A percentile compares a stretch with the other conserved stretches of the same genome.
phyloP scores from a whole-genome alignment of 1,140 invertebrate species.

The Anastrepha obliqua region DNA sequence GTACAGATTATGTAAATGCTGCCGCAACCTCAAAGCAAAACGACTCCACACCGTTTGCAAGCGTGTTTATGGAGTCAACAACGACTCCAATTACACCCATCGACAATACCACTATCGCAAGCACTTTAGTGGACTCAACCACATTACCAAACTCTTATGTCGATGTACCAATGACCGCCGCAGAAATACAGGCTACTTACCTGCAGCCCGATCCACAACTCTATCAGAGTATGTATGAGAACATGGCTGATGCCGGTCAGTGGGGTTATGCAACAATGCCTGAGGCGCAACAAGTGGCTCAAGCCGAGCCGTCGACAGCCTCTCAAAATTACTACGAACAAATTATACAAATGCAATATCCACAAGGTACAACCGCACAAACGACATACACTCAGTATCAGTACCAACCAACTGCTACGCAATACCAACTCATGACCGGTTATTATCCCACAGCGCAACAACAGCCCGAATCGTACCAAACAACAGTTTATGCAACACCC shows the following conservation, averaged over 20 bases:
- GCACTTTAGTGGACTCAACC: not conserved
- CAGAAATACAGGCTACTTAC: constrained; percentile 69
- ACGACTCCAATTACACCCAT: not conserved
- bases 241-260: constrained; percentile 69
- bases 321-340: constrained; percentile 67
- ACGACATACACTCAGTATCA: constrained; percentile 61
- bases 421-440: constrained; percentile 67
- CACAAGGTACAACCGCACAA: constrained; percentile 42
- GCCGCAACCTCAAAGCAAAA: not conserved
- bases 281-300: constrained; percentile 33
- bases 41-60: not conserved
- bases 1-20: not conserved
- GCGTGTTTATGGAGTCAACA: not conserved
- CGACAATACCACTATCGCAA: not conserved
- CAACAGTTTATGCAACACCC: not conserved
- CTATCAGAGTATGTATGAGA: constrained; percentile 71
- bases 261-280: constrained; percentile 64
- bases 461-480: constrained; percentile 25
- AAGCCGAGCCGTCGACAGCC: constrained; percentile 56
- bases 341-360: constrained; percentile 71
- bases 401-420: constrained; percentile 66
- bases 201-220: constrained; percentile 70
- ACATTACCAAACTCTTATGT: constrained; percentile 30
- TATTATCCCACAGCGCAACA: constrained; percentile 65
- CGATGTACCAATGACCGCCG: constrained; percentile 65